Conservation (phyloP, 2,888 invertebrate species). For the Torymus auratus region DNA sequence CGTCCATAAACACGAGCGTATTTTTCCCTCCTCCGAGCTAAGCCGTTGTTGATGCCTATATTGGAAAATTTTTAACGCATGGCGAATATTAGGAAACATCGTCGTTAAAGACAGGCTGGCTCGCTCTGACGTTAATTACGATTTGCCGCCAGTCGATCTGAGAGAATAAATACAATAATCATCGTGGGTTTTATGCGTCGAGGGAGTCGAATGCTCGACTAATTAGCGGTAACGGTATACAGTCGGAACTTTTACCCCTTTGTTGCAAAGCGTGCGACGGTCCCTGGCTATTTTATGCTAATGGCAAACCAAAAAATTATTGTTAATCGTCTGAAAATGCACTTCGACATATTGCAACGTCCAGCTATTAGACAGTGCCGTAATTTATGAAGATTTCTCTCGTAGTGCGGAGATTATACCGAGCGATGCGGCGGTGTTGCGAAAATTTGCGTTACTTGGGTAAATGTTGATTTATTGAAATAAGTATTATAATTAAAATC, state of each 20-base stretch:
- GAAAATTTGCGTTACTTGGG: conserved; percentile 13
- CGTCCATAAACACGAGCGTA: conserved; percentile 33
- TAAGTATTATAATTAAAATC: conserved; percentile 6
- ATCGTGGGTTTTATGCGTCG: neutral
- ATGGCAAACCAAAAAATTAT: neutral
- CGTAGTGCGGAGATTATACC: neutral
- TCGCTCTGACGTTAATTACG: conserved; percentile 20
- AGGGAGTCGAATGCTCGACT: neutral
- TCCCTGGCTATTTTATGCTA: neutral
- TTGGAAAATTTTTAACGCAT: conserved; percentile 31
- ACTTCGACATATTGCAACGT: neutral
- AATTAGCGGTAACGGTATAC: conserved; percentile 21
- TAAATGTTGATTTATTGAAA: conserved; percentile 23
- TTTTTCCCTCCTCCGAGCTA: neutral
- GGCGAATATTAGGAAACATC: conserved; percentile 45
- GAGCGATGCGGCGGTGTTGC: neutral
- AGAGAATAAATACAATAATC: conserved; percentile 26
- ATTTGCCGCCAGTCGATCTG: neutral
- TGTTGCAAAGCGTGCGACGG: neutral
- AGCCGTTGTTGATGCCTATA: neutral
- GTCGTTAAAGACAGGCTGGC: neutral
- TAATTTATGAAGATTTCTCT: neutral
- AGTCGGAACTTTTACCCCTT: neutral
- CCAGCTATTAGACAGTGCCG: conserved; percentile 7
- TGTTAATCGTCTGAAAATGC: conserved; percentile 10